A percentile compares a stretch with the other conserved stretches of the same genome.
Conservation (phyloP, 1,140 invertebrate species). For the Trypoxylus dichotomus region DNA sequence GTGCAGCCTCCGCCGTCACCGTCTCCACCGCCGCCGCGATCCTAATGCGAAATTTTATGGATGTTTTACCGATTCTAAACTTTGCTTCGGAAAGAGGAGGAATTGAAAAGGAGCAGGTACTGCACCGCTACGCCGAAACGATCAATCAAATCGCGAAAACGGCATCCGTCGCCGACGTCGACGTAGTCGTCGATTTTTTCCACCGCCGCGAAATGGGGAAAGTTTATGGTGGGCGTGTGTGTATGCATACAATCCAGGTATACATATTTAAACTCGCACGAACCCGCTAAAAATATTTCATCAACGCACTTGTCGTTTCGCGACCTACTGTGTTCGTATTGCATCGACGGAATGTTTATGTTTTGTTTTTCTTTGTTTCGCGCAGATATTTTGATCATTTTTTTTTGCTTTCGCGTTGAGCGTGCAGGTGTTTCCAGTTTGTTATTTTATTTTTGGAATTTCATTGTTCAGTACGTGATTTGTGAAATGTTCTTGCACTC, state of each 20-base stretch:
- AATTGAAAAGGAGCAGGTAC: constrained; percentile 9
- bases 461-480: too few relatives aligned
- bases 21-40: not conserved
- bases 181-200: not conserved
- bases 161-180: not conserved
- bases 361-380: not conserved
- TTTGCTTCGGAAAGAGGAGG: not conserved
- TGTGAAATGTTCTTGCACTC: too few relatives aligned
- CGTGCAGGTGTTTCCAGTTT: too few relatives aligned
- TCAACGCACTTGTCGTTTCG: not conserved
- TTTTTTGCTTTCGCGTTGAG: too few relatives aligned
- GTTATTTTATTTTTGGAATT: too few relatives aligned
- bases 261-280: not conserved
- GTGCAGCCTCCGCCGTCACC: not conserved
- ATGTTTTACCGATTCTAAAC: constrained; percentile 6
- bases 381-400: too few relatives aligned
- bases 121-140: not conserved
- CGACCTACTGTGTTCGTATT: not conserved
- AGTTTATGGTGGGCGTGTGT: not conserved
- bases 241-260: not conserved
- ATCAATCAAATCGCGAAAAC: constrained; percentile 3
- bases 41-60: constrained; percentile 31
- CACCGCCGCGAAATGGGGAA: not conserved
- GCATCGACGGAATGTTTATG: not conserved
- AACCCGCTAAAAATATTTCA: not conserved